Percentiles rank a stretch among this genome's conserved stretches.
Evolutionary conservation across 2,888 invertebrate species (phyloP).

Genomic region (Thera britannica): DNA sequence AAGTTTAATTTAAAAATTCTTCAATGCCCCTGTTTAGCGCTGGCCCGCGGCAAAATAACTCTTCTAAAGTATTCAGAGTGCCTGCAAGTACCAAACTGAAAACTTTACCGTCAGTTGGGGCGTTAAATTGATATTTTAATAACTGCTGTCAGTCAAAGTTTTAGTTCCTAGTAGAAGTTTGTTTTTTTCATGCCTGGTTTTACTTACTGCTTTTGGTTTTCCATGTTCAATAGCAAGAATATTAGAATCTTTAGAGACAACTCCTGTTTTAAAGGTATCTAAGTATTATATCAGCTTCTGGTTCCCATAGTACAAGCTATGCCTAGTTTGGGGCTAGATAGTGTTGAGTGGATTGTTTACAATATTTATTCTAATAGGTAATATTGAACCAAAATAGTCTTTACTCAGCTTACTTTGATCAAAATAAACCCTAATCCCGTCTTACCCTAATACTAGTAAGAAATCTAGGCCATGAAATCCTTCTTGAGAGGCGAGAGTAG

Average conservation of each 20-base stretch:
- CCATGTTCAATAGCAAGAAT: too few relatives aligned
- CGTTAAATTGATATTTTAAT: conserved; percentile 65
- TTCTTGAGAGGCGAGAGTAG: conserved; percentile 18
- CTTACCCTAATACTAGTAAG: neutral
- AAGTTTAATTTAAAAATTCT: conserved; percentile 35
- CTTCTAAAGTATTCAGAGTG: conserved; percentile 54
- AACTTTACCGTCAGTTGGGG: conserved; percentile 50
- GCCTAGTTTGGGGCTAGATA: too few relatives aligned
- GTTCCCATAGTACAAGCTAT: too few relatives aligned
- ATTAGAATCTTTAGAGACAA: too few relatives aligned
- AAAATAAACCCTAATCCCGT: neutral
- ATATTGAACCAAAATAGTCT: too few relatives aligned
- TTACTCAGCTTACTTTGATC: too few relatives aligned
- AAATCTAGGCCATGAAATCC: conserved; percentile 15
- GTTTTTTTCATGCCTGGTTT: neutral
- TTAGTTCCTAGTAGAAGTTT: conserved; percentile 47
- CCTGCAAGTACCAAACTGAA: conserved; percentile 40
- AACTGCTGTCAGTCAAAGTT: conserved; percentile 54
- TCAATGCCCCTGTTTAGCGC: conserved; percentile 41
- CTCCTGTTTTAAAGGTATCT: too few relatives aligned
- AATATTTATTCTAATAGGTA: too few relatives aligned
- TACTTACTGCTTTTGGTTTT: too few relatives aligned
- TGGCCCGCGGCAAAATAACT: conserved; percentile 43
- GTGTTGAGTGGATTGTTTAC: too few relatives aligned
- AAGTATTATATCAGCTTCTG: too few relatives aligned